Evolutionary conservation across 2,888 invertebrate species (phyloP), one percentile per base, ranked within the genome.

Genomic region (Galerucella nymphaeae): DNA sequence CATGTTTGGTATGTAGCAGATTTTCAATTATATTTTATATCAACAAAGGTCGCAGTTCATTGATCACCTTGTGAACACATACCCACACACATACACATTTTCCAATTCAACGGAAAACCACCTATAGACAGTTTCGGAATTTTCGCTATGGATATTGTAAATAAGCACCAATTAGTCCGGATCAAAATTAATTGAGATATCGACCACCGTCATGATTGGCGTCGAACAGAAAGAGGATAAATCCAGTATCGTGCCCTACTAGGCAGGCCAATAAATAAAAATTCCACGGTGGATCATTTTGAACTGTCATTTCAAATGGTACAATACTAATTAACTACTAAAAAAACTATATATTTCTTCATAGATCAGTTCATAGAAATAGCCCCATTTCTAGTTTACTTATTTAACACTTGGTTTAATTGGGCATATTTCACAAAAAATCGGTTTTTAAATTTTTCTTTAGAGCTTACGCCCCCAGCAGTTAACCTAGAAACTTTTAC

Each of bases 141-240:
- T 23, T 58, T 20, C 42, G 41, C n/a, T 14, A 18, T 20, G 18
- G 18, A n/a, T 30, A 63, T 16, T 30, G 16, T n/a, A 38, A 45
- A 38, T 63, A 16, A 48, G 45, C 45, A 13, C 42, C 63, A 63
- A 63, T 63, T 63, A 63, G 63, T 16, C 41, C 4, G 45, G 63
- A 63, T 63, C 48, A 63, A 48, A 45, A 45, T 63, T 63, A 63
- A 63, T 63, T 48, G 18, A 63, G 18, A 16, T 48, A 63, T 63
- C 63, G 63, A 63, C 48, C 63, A 45, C 30, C 30, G 30, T 8
- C 45, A 14, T 45, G 11, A 63, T 63, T 16, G 9, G 42, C 63
- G 16, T 48, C 63, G 30, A 18, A 20, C 58, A 58, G 58, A 20
- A 45, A 45, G 11, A 45, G 45, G 5, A 13, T 11, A 14, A 14